Percentiles rank a stretch among this genome's conserved stretches.
phyloP scores from a whole-genome alignment of 1,140 invertebrate genomes.

The Anastrepha obliqua region DNA sequence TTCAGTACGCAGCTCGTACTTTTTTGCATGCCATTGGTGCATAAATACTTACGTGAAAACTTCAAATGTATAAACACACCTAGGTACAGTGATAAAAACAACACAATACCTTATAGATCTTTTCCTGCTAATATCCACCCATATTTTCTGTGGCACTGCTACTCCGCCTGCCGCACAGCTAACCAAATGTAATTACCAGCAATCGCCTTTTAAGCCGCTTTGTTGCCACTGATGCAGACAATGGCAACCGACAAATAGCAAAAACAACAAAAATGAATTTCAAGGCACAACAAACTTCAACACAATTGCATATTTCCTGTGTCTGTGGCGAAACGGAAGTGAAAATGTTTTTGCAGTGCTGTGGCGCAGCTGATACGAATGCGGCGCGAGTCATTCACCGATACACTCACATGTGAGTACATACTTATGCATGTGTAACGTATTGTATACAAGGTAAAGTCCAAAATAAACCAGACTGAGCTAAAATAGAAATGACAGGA shows the following conservation, averaged over 20 bases:
- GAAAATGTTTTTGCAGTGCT: slow-evolving; percentile 45
- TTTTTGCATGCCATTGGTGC: slow-evolving; percentile 39
- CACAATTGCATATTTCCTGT: slow-evolving; percentile 50
- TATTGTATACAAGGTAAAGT: no score
- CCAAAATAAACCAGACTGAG: no score
- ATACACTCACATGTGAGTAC: background rate
- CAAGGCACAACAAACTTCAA: background rate
- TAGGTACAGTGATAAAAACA: background rate
- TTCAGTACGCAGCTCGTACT: background rate
- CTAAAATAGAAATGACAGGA: no score
- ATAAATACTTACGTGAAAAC: slow-evolving; percentile 28
- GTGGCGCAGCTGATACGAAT: slow-evolving; percentile 38
- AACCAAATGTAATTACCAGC: slow-evolving; percentile 53
- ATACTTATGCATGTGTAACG: background rate
- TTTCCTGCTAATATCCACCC: background rate
- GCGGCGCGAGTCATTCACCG: background rate
- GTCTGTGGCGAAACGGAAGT: slow-evolving; percentile 46
- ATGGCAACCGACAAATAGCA: slow-evolving; percentile 47
- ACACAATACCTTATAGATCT: background rate
- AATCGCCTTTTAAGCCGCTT: slow-evolving; percentile 52
- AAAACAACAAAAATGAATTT: slow-evolving; percentile 22
- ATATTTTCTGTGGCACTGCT: background rate
- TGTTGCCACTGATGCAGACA: slow-evolving; percentile 49
- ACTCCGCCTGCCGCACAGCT: background rate
- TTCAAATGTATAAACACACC: background rate